phyloP scores from a whole-genome alignment of 2,888 invertebrate species.

The Melieria picta region DNA sequence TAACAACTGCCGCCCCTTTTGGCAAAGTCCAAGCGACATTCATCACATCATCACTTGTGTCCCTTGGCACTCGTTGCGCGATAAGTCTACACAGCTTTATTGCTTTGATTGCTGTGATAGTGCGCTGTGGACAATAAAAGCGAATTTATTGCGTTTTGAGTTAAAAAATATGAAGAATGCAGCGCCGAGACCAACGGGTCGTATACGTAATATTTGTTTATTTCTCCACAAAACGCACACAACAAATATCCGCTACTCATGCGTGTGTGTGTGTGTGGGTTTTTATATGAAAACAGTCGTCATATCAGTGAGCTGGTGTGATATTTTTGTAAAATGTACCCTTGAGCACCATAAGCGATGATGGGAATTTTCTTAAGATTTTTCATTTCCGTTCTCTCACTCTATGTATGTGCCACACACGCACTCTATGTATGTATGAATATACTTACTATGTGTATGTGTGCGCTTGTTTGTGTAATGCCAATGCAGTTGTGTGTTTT shows the following conservation, averaged over 20 bases:
- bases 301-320: neutral
- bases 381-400: conserved; percentile 25
- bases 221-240: neutral
- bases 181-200: conserved; percentile 4
- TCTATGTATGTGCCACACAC: conserved; percentile 3
- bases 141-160: too few species aligned
- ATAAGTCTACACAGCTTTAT: too few species aligned
- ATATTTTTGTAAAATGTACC: conserved; percentile 29
- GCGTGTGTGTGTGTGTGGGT: neutral
- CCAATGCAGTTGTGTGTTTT: neutral
- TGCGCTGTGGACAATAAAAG: too few species aligned
- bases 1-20: too few species aligned
- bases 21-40: too few species aligned
- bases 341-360: conserved; percentile 23
- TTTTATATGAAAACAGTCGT: neutral
- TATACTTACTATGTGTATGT: neutral
- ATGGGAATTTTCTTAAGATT: conserved; percentile 26
- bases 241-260: conserved; percentile 11
- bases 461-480: conserved; percentile 8
- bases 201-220: conserved; percentile 25
- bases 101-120: too few species aligned
- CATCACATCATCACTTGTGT: too few species aligned
- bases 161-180: too few species aligned
- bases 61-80: too few species aligned
- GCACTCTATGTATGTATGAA: neutral